Conservation (phyloP, 2,888 invertebrate genomes). For the Campaea margaritaria region DNA sequence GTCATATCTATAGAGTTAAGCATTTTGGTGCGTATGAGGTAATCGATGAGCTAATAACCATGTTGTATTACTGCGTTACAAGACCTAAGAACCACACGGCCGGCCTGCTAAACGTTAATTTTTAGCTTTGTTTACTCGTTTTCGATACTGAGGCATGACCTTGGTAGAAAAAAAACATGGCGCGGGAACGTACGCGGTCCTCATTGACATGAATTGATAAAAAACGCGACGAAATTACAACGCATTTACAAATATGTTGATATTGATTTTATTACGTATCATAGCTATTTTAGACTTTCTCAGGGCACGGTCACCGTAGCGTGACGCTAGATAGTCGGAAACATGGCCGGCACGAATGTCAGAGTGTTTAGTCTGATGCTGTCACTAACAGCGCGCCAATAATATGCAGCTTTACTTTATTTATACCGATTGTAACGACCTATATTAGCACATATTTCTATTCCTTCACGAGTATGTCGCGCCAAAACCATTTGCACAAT, state of each 20-base stretch:
- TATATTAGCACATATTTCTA: slow-evolving; percentile 20
- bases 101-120: slow-evolving; percentile 37
- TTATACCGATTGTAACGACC: slow-evolving; percentile 21
- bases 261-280: slow-evolving; percentile 70
- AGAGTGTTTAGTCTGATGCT: slow-evolving; percentile 62
- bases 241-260: slow-evolving; percentile 41
- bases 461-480: slow-evolving; percentile 44
- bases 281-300: slow-evolving; percentile 72
- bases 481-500: slow-evolving; percentile 47
- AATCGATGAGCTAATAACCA: slow-evolving; percentile 74
- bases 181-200: slow-evolving; percentile 77
- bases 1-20: slow-evolving; percentile 60
- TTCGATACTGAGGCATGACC: slow-evolving; percentile 80
- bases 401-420: slow-evolving; percentile 47
- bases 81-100: slow-evolving; percentile 36
- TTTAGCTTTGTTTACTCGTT: slow-evolving; percentile 80
- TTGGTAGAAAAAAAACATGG: slow-evolving; percentile 83
- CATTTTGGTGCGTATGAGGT: slow-evolving; percentile 66
- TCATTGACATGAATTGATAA: slow-evolving; percentile 58
- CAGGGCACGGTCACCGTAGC: slow-evolving; percentile 73
- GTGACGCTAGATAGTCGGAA: slow-evolving; percentile 78
- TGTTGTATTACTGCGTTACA: slow-evolving; percentile 45
- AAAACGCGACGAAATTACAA: slow-evolving; percentile 45
- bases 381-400: slow-evolving; percentile 65
- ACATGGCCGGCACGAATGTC: slow-evolving; percentile 82